Conservation (phyloP, 2,888 invertebrate genomes). For the Bellardia pandia region DNA sequence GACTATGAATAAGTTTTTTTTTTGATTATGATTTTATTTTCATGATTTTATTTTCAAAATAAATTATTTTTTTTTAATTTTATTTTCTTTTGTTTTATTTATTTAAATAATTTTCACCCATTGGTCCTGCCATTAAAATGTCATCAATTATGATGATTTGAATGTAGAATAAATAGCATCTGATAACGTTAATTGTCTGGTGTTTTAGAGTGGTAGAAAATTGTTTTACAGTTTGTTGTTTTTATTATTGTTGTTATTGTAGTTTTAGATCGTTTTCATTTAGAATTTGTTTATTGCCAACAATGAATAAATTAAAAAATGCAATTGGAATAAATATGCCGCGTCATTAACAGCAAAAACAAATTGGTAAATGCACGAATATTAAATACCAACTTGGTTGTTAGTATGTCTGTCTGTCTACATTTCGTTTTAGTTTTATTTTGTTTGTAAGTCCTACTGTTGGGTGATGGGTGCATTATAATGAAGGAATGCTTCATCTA, state of each 20-base stretch:
- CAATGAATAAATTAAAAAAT: constrained; percentile 76
- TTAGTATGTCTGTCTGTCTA: not conserved
- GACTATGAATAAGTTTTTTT: constrained; percentile 75
- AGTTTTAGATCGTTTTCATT: constrained; percentile 56
- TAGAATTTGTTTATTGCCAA: constrained; percentile 74
- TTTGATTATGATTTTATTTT: not conserved
- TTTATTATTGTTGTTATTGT: constrained; percentile 20
- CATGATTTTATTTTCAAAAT: not conserved
- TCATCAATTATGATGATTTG: constrained; percentile 63
- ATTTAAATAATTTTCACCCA: constrained; percentile 10
- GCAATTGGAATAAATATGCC: constrained; percentile 69
- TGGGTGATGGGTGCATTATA: constrained; percentile 78
- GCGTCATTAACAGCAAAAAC: constrained; percentile 69
- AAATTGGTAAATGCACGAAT: constrained; percentile 75
- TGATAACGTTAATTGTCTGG: constrained; percentile 59
- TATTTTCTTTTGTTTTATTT: not conserved
- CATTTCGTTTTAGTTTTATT: not conserved
- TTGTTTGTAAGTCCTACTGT: constrained; percentile 9
- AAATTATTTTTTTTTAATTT: not conserved
- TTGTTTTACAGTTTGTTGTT: constrained; percentile 49
- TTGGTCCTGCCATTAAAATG: constrained; percentile 66
- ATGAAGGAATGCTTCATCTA: constrained; percentile 56
- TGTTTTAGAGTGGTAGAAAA: constrained; percentile 63
- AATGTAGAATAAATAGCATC: constrained; percentile 40
- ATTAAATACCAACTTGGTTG: constrained; percentile 34